Conservation (phyloP, 2,113 vertebrate species). For the Thalassarche chlororhynchos region DNA sequence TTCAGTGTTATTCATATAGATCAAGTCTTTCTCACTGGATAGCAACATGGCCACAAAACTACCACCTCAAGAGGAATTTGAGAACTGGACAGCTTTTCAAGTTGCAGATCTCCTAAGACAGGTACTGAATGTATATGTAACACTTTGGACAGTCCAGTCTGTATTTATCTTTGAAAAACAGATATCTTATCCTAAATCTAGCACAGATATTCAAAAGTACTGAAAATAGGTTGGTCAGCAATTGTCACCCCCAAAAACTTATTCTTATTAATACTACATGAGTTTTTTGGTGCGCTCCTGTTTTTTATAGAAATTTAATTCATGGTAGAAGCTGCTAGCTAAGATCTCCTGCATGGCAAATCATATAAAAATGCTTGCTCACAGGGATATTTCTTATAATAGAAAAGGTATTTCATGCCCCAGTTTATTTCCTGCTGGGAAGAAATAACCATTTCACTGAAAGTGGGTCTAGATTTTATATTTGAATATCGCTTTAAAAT, state of each 20-base stretch:
- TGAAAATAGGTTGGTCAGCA: neutral
- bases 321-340: neutral
- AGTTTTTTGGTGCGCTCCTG: neutral
- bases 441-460: neutral
- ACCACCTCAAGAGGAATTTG: slow-evolving; percentile 82
- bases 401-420: neutral
- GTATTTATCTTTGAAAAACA: neutral
- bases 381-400: neutral
- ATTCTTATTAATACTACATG: neutral
- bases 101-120: slow-evolving; percentile 79
- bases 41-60: slow-evolving; percentile 75
- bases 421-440: neutral
- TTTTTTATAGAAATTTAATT: neutral
- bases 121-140: slow-evolving; percentile 63
- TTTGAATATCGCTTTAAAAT: neutral
- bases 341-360: neutral
- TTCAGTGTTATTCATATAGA: neutral
- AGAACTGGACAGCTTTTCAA: slow-evolving; percentile 79
- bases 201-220: neutral
- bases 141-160: neutral
- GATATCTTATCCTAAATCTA: neutral
- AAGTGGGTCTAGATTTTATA: neutral
- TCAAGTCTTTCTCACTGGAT: neutral
- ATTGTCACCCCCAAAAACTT: neutral
- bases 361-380: neutral